Evolutionary conservation across 2,113 vertebrate genomes (phyloP), one percentile per base, ranked within the genome.

Genomic region (Triplophysa rosa): DNA sequence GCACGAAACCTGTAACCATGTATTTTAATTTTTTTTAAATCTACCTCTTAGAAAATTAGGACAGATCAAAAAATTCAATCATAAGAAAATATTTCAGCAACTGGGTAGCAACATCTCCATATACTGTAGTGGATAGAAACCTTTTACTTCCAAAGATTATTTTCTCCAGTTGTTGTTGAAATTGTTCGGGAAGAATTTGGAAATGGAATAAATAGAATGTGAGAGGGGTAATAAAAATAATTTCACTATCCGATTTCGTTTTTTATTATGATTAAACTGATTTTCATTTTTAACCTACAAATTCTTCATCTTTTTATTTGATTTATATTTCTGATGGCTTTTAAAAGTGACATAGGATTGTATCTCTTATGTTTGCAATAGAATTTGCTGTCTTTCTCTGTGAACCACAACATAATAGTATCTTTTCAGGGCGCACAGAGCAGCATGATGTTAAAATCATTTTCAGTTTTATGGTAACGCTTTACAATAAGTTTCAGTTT

Each of bases 11-110:
- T 88, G 84, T 92, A 89, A 90, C 85, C 91, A 87, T 89, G 87
- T 90, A 81, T 89, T 90, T 78, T 54, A 7, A 8, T 9, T 33
- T 23, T 37, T 13, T 68, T 56, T 95, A 95, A 93, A 96, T 97
- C 95, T 97, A 97, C 96, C 96, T 97, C 96, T 96, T 96, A 94
- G 95, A 80, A 21, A 89, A 87, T 92, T 90, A 94, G 94, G 89
- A 90, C 89, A 86, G 82, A 87, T 87, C 73, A 52, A 87, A 89
- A 83, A 79, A 80, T 3, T 45, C 23, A 26, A 69, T 63, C 9
- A 69, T 79, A 67, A 77, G 89, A 90, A 91, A 91, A 89, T 64
- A 92, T 58, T 90, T 82, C 69, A 80, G 78, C 92, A 93, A 91
- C 91, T 93, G 94, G 94, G 91, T 95, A 96, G 95, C 90, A 89